Conservation (phyloP, 2,888 invertebrate species). For the Eremobia ochroleuca region DNA sequence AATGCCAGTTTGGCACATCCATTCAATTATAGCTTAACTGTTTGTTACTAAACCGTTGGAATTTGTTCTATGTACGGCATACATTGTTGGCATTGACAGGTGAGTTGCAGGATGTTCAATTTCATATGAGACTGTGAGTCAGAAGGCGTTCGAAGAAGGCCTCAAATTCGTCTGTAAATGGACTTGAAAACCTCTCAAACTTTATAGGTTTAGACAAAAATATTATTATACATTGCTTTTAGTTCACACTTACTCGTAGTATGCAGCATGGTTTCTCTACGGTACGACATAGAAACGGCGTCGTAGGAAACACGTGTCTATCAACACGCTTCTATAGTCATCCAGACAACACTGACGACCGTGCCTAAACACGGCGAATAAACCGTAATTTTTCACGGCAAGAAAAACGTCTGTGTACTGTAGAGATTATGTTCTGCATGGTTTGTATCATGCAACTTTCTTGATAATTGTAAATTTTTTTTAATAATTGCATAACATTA, state of each 20-base stretch:
- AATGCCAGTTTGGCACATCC: slow-evolving; percentile 79
- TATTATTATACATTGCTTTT: too few species aligned
- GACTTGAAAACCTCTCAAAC: background rate
- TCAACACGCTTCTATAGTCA: too few species aligned
- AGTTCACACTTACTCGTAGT: too few species aligned
- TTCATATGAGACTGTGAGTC: background rate
- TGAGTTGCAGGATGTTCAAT: background rate
- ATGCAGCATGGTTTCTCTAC: too few species aligned
- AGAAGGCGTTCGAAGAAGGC: background rate
- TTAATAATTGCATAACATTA: background rate
- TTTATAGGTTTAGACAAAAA: background rate
- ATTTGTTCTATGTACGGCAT: slow-evolving; percentile 36
- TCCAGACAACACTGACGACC: too few species aligned
- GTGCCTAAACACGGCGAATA: background rate
- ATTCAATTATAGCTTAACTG: slow-evolving; percentile 74
- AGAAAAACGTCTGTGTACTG: background rate
- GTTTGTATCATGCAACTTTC: background rate
- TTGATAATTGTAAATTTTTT: background rate
- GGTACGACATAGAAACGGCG: too few species aligned
- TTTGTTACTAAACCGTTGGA: slow-evolving; percentile 63
- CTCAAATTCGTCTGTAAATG: background rate
- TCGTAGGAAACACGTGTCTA: too few species aligned
- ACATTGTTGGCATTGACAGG: background rate
- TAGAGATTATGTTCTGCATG: background rate
- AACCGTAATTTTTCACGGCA: background rate